These are phyloP conservation scores for Sitobion miscanthi DNA, from an alignment of 1,140 invertebrate genomes.

Conservation along the genomic window DNA sequence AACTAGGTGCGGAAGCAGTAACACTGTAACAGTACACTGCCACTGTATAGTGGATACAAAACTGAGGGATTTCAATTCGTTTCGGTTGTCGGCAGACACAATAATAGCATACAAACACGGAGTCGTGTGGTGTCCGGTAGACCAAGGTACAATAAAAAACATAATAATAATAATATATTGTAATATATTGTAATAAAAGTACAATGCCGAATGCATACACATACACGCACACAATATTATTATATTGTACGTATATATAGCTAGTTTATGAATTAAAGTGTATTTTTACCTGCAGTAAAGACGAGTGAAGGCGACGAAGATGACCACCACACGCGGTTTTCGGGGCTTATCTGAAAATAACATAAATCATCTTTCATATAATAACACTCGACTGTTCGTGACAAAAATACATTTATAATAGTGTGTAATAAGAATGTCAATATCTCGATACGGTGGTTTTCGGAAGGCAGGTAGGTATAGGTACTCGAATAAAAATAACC, in stretches of 20 bases:
- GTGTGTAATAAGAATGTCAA: not conserved
- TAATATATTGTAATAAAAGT: not conserved
- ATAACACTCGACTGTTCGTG: not conserved
- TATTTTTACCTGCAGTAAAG: not conserved
- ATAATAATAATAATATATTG: not conserved
- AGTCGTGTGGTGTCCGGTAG: too few relatives aligned
- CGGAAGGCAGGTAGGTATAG: too few relatives aligned
- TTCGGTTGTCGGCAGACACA: too few relatives aligned
- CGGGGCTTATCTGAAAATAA: not conserved
- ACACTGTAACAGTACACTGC: too few relatives aligned
- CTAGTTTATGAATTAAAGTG: not conserved
- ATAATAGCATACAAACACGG: too few relatives aligned
- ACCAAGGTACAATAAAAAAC: not conserved
- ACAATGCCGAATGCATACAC: not conserved
- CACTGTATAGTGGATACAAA: too few relatives aligned
- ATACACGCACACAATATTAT: not conserved
- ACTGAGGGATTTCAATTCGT: too few relatives aligned
- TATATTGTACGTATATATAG: not conserved
- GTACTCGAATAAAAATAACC: not conserved
- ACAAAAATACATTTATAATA: not conserved
- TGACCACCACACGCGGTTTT: not conserved
- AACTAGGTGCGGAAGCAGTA: too few relatives aligned
- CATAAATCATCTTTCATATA: not conserved
- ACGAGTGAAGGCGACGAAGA: not conserved
- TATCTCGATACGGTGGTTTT: not conserved